Evolutionary conservation across 2,797 vertebrate species (phyloP).

Genomic region (Podarcis siculus): DNA sequence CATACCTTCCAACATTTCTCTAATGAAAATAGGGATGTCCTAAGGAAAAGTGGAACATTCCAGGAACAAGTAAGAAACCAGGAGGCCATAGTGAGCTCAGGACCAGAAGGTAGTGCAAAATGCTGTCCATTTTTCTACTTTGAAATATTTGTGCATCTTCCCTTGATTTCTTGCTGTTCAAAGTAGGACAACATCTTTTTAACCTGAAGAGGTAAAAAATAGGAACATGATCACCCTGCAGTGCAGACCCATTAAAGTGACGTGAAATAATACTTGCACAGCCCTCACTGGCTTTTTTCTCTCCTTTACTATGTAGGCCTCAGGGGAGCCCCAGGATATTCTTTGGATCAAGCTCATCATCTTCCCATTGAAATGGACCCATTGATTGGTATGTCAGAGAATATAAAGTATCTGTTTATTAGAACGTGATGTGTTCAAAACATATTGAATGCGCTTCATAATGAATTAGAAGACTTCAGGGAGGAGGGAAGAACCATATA

Average conservation of each 20-base stretch:
- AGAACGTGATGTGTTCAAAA: constrained; percentile 37
- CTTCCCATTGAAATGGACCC: constrained; percentile 99
- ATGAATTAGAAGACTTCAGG: constrained; percentile 39
- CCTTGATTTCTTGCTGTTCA: not conserved
- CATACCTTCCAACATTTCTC: no score
- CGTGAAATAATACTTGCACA: fast-evolving
- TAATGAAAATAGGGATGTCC: no score
- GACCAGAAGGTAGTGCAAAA: not conserved
- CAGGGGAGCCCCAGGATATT: constrained; percentile 95
- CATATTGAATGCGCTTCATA: constrained; percentile 47
- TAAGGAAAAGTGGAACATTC: no score
- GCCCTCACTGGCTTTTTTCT: constrained; percentile 20
- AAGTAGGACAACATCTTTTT: not conserved
- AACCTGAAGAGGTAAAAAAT: not conserved
- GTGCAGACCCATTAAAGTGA: constrained; percentile 14
- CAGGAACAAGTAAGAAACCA: no score
- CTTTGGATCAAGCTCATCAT: constrained; percentile 96
- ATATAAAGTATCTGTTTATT: constrained; percentile 48
- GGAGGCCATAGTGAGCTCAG: no score
- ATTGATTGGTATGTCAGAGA: constrained; percentile 87
- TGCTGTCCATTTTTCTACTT: not conserved
- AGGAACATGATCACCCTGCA: not conserved
- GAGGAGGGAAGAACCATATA: no score
- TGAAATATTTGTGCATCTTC: not conserved
- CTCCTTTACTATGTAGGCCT: constrained; percentile 82